Evolutionary conservation across 2,113 vertebrate genomes (phyloP).

Genomic region (Jaculus jaculus): DNA sequence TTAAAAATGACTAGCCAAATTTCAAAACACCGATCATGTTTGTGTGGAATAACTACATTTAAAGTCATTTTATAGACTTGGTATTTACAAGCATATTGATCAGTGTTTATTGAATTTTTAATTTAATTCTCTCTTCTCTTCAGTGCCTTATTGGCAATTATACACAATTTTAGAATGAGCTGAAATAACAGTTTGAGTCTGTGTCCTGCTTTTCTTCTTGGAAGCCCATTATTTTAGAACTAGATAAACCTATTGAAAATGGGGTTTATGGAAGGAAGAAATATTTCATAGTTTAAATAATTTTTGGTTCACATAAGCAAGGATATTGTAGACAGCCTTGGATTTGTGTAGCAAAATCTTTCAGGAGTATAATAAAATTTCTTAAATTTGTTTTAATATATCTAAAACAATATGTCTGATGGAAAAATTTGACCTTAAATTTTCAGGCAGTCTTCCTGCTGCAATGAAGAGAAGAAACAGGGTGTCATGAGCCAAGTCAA

Average conservation of each 20-base stretch:
- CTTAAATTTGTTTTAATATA: slow-evolving; percentile 31
- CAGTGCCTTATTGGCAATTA: slow-evolving; percentile 85
- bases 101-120: slow-evolving; percentile 89
- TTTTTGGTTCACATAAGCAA: slow-evolving; percentile 63
- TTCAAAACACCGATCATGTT: slow-evolving; percentile 60
- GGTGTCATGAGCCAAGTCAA: slow-evolving; percentile 34
- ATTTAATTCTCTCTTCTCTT: slow-evolving; percentile 89
- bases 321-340: slow-evolving; percentile 64
- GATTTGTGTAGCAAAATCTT: slow-evolving; percentile 67
- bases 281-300: slow-evolving; percentile 66
- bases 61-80: slow-evolving; percentile 87
- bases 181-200: slow-evolving; percentile 61
- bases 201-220: slow-evolving; percentile 68
- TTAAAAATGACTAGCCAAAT: slow-evolving; percentile 72
- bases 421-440: slow-evolving; percentile 38
- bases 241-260: slow-evolving; percentile 39
- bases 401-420: neutral
- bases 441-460: slow-evolving; percentile 45
- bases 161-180: slow-evolving; percentile 78
- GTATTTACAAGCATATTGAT: slow-evolving; percentile 89
- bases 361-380: slow-evolving; percentile 14
- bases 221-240: slow-evolving; percentile 57
- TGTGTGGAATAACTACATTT: slow-evolving; percentile 83
- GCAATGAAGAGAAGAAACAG: neutral
- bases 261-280: slow-evolving; percentile 45